Evolutionary conservation across 1,140 invertebrate genomes (phyloP), one percentile per base, ranked within the genome.

Genomic region (Acromyrmex charruanus): DNA sequence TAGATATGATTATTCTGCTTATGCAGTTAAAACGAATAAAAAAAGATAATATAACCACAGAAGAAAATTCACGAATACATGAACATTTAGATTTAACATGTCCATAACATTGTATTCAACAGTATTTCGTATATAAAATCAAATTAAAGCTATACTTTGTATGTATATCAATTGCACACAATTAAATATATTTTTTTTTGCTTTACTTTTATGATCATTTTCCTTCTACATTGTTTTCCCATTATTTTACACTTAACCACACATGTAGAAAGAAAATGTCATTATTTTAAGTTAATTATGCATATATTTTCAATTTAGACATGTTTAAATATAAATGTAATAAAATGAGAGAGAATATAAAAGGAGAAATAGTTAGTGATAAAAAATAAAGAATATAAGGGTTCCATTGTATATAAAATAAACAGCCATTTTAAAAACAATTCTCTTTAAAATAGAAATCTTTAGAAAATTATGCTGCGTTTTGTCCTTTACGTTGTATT

Each of bases 141-240:
- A 75, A 75, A 16, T 58, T 75, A 55, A 35, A 75, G 3, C 1
- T 31, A 25, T 31, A 58, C 18, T 75, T 75, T 55, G 28, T 55
- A 55, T 12, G 3, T 71, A 9, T 28, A 9, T 74, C 5, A 58
- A 75, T 75, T 75, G 18, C 18, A 72, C 1, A 18, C 14, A 18
- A 55, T 16, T 53, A 16, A 53, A 53, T 39, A 53, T 53, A 18
- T 55, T 53, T 28, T 51, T 51, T 1, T 51, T 69, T 10, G 21
- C 5, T 51, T 51, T 44, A 44, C 39, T 44, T 49, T 63, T 35
- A 71, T 7, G 3, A 28, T 12, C 39, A 9, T 72, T 65, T 55
- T 12, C 9, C 18, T 55, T n/a, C 21, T 25, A 21, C 4, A 10
- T 0, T 28, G 3, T 14, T 71, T 71, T 71, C 3, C 6, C 4